Percentiles rank a stretch among this genome's conserved stretches.
These are phyloP conservation scores for Cossypha dichroa DNA, from an alignment of 2,797 vertebrate species.

Conservation along the genomic window DNA sequence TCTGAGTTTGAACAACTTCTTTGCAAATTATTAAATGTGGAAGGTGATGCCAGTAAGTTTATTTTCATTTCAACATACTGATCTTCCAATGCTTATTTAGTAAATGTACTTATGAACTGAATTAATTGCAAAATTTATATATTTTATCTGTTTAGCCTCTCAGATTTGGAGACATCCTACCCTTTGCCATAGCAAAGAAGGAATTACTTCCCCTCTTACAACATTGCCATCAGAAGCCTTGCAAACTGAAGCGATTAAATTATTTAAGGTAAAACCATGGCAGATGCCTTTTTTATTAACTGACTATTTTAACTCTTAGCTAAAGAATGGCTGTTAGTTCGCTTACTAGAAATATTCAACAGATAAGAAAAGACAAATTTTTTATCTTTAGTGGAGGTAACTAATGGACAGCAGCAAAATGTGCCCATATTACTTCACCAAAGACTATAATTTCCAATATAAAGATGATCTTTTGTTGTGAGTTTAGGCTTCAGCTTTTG, in stretches of 20 bases:
- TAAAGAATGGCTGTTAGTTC: neutral
- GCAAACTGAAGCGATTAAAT: constrained; percentile 95
- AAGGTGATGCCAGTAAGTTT: constrained; percentile 89
- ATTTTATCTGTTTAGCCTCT: constrained; percentile 78
- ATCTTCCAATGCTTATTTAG: neutral
- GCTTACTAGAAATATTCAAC: neutral
- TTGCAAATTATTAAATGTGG: constrained; percentile 88
- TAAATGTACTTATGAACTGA: neutral
- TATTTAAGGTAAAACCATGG: constrained; percentile 89
- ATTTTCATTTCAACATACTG: neutral
- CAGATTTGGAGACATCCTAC: constrained; percentile 91
- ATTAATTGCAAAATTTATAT: neutral
- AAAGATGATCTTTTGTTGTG: neutral
- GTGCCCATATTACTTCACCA: neutral
- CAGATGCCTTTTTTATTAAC: neutral
- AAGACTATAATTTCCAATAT: neutral
- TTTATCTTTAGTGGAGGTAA: neutral
- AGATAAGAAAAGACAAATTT: neutral
- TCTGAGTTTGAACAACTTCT: constrained; percentile 95
- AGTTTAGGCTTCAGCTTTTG: neutral
- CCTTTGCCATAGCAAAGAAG: constrained; percentile 95
- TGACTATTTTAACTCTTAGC: neutral
- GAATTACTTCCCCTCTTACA: constrained; percentile 88
- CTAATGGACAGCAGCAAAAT: neutral
- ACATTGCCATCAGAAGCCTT: constrained; percentile 94